Conservation (phyloP, 2,113 vertebrate genomes). For the Cavia aperea region DNA sequence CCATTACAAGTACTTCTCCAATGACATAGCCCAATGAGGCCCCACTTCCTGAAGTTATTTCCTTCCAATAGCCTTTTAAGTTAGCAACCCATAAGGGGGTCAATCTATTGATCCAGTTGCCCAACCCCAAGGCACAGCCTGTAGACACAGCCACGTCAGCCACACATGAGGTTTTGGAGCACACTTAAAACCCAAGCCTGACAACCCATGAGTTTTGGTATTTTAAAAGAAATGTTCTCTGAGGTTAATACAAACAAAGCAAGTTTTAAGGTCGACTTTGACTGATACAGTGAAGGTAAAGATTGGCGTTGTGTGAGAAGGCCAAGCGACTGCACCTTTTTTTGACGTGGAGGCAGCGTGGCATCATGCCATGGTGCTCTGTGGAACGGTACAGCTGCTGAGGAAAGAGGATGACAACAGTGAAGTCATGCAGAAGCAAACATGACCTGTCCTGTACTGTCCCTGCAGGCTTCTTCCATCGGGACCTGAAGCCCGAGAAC, state of each 20-base stretch:
- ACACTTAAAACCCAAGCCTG: neutral
- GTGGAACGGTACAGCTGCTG: neutral
- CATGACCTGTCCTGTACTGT: neutral
- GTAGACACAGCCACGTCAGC: neutral
- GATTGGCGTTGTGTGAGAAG: neutral
- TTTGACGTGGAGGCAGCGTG: neutral
- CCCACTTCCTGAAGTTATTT: neutral
- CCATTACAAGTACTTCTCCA: neutral
- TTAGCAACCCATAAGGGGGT: neutral
- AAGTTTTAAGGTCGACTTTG: neutral
- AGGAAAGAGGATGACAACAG: neutral
- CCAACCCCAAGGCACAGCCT: neutral
- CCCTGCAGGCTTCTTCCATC: constrained; percentile 82
- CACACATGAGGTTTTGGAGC: neutral
- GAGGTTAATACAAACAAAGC: neutral
- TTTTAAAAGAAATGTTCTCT: constrained; percentile 24
- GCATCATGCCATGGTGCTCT: neutral
- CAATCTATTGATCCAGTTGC: too few species aligned
- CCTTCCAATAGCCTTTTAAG: neutral
- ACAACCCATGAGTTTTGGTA: neutral
- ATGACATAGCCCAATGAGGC: neutral
- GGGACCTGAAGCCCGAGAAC: constrained; percentile 86
- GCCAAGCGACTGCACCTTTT: neutral
- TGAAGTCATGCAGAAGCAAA: neutral
- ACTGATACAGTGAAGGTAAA: constrained; percentile 4